Base-by-base conservation (phyloP, 2,113 vertebrate genomes). In the Suncus etruscus region DNA sequence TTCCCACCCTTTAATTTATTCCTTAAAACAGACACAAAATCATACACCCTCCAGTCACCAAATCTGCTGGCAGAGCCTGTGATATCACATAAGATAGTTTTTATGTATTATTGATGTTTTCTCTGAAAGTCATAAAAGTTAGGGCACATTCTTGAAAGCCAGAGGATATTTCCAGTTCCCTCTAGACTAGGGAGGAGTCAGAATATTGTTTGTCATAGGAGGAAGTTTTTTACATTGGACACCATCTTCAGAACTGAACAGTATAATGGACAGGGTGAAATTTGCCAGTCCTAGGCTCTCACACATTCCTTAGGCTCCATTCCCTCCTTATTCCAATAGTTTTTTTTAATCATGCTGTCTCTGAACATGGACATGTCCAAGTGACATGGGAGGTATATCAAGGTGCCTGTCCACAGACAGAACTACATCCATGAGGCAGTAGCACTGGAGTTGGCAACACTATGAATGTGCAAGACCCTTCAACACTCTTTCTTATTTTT, bases 11-110 rank as follows among this genome's bases (percentile, higher is more conserved):
- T 87, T 69, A 3, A 32, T 78, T 82, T 69, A 3, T 63, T 81
- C 74, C 73, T 78, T 32, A 39, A 91, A 89, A 79, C 69, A 65
- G 90, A 89, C 74, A 32, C 29, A 11, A 47, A 83, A 80, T 65
- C 5, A 0, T 48, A 47, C 15, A 45, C 20, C 22, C 45, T 58
- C 84, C 75, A 31, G 76, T 69, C 72, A 14, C 10, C 45, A 0
- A 0, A 14, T 1, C 1, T 5, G 48, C 31, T 8, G 15, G 27
- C 25, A 78, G 31, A 15, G 31, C 68, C 63, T 15, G 3, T 12
- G 25, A 70, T 68, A 25, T 65, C 1, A 0, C 69, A n/a, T 0
- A 2, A 87, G 45, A 65, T 22, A 94, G 29, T 50, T 48, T 39
- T 76, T 11, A 77, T 72, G 4, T 29, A 29, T 11, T 79, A 86